phyloP scores from a whole-genome alignment of 2,797 vertebrate species.

The Smutsia temminckii region DNA sequence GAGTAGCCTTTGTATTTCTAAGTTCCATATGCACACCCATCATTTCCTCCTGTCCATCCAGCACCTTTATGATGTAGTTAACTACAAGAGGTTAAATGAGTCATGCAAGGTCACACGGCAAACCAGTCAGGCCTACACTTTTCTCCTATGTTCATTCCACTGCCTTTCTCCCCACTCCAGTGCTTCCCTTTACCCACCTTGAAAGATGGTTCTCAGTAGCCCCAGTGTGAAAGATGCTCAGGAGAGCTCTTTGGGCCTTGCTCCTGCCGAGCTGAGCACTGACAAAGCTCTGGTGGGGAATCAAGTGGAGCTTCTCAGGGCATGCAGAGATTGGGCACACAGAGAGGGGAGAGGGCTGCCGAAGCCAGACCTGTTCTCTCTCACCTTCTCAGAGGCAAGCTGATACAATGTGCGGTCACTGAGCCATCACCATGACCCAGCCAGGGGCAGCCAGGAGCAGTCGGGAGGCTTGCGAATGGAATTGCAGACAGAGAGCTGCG shows the following conservation, averaged over 20 bases:
- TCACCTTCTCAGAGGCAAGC: neutral
- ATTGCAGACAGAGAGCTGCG: slow-evolving; percentile 18
- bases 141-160: neutral
- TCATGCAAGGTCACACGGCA: neutral
- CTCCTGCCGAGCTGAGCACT: neutral
- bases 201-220: neutral
- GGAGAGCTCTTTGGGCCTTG: neutral
- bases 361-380: neutral
- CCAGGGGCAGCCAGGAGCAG: neutral
- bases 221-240: neutral
- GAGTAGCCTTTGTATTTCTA: neutral
- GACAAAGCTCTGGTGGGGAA: neutral
- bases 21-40: neutral
- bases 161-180: neutral
- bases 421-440: neutral
- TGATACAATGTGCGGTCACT: neutral
- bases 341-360: neutral
- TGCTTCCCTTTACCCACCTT: neutral
- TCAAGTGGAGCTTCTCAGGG: no score
- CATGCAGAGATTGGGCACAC: neutral
- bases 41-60: neutral
- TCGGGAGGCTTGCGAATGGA: neutral
- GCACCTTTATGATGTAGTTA: neutral
- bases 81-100: neutral
- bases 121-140: neutral